A percentile compares a stretch with the other conserved stretches of the same genome.
These are phyloP conservation scores for Eulithis testata DNA, from an alignment of 2,888 invertebrate genomes.

Conservation along the genomic window DNA sequence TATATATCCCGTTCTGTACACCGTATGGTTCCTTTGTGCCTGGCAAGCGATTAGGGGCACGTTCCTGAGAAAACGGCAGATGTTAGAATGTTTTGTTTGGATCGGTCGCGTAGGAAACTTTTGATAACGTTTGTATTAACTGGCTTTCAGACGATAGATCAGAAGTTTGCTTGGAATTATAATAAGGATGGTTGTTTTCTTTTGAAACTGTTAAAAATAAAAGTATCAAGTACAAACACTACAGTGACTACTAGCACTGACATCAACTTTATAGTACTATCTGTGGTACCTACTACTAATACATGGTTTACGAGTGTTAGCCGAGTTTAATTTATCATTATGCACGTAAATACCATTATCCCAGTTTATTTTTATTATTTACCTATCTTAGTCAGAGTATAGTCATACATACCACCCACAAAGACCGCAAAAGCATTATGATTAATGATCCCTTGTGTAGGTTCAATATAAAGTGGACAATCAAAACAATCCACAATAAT, in stretches of 20 bases:
- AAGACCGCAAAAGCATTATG: slow-evolving; percentile 25
- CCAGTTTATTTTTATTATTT: no score
- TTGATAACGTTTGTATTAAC: slow-evolving; percentile 61
- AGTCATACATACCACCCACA: slow-evolving; percentile 17
- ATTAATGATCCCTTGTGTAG: slow-evolving; percentile 32
- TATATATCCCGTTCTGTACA: slow-evolving; percentile 54
- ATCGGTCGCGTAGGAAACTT: slow-evolving; percentile 59
- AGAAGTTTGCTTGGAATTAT: no score
- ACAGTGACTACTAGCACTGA: no score
- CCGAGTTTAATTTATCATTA: no score
- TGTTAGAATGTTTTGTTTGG: slow-evolving; percentile 73
- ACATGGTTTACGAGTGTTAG: no score
- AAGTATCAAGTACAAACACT: no score
- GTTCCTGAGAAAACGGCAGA: slow-evolving; percentile 82
- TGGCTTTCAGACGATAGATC: background rate
- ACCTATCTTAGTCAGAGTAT: background rate
- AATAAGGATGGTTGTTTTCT: no score
- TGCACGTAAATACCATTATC: no score
- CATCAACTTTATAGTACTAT: no score
- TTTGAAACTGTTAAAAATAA: no score
- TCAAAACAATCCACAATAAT: slow-evolving; percentile 41
- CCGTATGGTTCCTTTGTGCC: slow-evolving; percentile 73
- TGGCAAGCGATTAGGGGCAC: slow-evolving; percentile 75
- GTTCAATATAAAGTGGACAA: slow-evolving; percentile 37
- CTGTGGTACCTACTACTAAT: no score